Base-by-base conservation (phyloP, 2,888 invertebrate species). In the Harpagoxenus sublaevis region DNA sequence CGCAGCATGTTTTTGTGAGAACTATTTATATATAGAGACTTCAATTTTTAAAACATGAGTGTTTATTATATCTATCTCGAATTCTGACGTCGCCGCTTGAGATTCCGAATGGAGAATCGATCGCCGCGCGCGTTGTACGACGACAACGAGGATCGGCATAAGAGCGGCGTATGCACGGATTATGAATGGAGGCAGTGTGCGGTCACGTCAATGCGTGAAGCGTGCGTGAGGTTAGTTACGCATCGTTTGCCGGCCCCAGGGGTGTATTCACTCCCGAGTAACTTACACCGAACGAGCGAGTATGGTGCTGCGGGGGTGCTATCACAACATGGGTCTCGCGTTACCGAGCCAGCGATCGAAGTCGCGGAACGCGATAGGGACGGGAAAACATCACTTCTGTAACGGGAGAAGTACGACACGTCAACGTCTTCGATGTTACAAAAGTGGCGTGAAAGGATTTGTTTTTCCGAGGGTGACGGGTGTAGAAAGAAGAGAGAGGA, bases 211-310 rank as follows among this genome's bases (percentile, higher is more conserved):
- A 92, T 93, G 92, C 93, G 93, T 91, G 93, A 93, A 92, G 92
- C 93, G 93, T 93, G 93, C 92, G 93, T 92, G 93, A 94, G 94
- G 93, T 94, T 94, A 94, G 94, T 94, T 94, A 94, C 94, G 94
- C 94, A 92, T 92, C 92, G 93, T 92, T 94, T 93, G 92, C 89
- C 89, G 89, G 92, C 92, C 93, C 92, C 92, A 89, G 92, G 93
- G 93, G 89, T 92, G 88, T 87, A 87, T 87, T 88, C 91, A 73
- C 78, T 78, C 79, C 78, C 87, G 84, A 86, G 87, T 84, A 88
- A 87, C 85, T 87, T 85, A 85, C 68, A 84, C 85, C 86, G 81
- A 63, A 35, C 70, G 35, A 86, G 70, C 85, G 84, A 79, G 66
- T 28, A 86, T 78, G 77, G 70, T 74, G 83, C 77, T 81, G 68